Evolutionary conservation across 2,888 invertebrate species (phyloP), one percentile per base, ranked within the genome.

Genomic region (Colostygia pectinataria): DNA sequence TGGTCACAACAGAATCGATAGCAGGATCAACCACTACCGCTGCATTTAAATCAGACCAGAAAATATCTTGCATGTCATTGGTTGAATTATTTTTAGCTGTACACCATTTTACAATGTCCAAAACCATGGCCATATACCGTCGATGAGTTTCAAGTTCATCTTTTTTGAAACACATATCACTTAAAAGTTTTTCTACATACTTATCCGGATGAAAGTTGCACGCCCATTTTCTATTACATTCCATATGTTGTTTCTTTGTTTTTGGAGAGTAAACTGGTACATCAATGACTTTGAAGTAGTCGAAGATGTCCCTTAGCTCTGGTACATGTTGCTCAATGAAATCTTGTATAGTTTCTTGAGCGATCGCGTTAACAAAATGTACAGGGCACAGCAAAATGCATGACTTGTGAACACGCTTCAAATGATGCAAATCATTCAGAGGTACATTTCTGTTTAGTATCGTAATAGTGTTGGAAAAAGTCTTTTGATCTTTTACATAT

Each of bases 161-260:
- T 20, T 47, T 46, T 0, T 72, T 75, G 65, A 97, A 97, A 50
- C 93, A 88, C 0, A 82, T 83, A 9, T 93, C 93, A 7, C 91
- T 90, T 1, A 93, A 76, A 7, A 96, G 69, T 34, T 90, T 91
- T 71, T 97, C 97, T n/a, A 94, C 68, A 53, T 93, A 92, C 52
- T 92, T 92, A 68, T 96, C 93, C 0, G 95, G 94, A 80, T 97
- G 97, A 71, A 97, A 97, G 71, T 96, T 96, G 42, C 95, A 93
- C 0, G 97, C 95, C 98, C 98, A 98, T 31, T 92, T 75, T 41
- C 87, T 82, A 8, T 90, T 90, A 3, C 92, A 91, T 57, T 85
- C 80, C 0, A 91, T 83, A 65, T 93, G 94, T 67, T 97, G 97
- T 31, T 79, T 82, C 40, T 92, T 92, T 0, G 95, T 91, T 68